A percentile compares a stretch with the other conserved stretches of the same genome.
These are phyloP conservation scores for Papilio aristodemus DNA, from an alignment of 1,140 invertebrate genomes.

Conservation along the genomic window DNA sequence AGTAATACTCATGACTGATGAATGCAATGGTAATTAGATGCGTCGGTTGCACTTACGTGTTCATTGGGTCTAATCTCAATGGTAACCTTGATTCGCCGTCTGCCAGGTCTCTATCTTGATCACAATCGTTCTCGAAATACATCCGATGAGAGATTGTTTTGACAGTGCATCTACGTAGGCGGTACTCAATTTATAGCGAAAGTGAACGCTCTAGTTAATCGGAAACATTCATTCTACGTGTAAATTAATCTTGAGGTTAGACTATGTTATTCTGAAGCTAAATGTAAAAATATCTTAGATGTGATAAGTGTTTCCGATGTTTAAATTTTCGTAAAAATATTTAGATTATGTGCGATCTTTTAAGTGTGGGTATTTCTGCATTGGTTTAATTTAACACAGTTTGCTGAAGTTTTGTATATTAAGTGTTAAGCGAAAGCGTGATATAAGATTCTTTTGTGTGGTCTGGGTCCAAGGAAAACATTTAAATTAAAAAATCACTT, in stretches of 20 bases:
- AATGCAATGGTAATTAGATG: neutral
- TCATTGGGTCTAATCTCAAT: neutral
- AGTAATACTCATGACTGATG: neutral
- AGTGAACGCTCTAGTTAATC: neutral
- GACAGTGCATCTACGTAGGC: conserved; percentile 20
- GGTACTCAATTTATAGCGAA: conserved; percentile 1
- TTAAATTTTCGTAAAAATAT: neutral
- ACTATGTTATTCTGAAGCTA: neutral
- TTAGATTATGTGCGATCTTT: neutral
- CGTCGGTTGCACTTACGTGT: neutral
- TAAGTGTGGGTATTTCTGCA: neutral
- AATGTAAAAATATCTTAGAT: neutral
- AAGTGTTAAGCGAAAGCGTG: too few relatives aligned
- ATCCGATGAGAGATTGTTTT: conserved; percentile 23
- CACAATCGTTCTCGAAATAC: conserved; percentile 23
- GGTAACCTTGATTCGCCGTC: neutral
- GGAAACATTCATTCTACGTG: neutral
- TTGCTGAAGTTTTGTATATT: neutral
- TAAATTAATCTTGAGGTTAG: neutral
- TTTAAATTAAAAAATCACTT: too few relatives aligned
- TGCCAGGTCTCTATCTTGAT: neutral
- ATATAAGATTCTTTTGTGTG: too few relatives aligned
- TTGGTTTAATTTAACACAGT: neutral
- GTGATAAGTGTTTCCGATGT: conserved; percentile 9
- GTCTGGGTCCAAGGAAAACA: too few relatives aligned